phyloP scores from a whole-genome alignment of 2,797 vertebrate species.

The Manis pentadactyla region DNA sequence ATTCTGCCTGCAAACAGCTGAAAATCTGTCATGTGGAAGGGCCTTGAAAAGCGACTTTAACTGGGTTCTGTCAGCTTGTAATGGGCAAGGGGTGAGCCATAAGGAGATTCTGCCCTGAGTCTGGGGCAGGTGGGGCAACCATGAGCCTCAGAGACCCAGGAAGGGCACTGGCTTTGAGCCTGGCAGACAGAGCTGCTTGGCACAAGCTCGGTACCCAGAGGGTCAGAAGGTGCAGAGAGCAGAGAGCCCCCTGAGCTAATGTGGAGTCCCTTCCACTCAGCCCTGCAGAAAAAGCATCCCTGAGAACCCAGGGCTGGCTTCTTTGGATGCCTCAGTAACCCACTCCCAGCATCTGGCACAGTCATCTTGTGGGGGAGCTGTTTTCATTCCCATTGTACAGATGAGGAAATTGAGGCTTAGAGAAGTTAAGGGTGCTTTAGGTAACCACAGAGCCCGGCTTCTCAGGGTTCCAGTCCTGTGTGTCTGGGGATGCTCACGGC shows the following conservation, averaged over 20 bases:
- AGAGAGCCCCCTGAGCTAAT: too few relatives aligned
- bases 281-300: neutral
- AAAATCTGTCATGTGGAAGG: neutral
- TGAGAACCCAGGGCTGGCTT: neutral
- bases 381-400: neutral
- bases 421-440: neutral
- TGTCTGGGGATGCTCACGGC: neutral
- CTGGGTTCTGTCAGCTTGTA: neutral
- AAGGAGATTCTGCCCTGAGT: neutral
- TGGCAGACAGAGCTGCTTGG: neutral
- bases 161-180: neutral
- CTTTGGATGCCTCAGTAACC: neutral
- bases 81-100: neutral
- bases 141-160: neutral
- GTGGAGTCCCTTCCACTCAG: neutral
- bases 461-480: neutral
- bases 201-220: neutral
- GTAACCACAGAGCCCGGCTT: neutral
- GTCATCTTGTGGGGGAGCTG: neutral
- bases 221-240: neutral
- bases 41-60: neutral
- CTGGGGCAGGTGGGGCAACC: neutral
- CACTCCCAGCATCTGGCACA: neutral
- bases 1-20: too few relatives aligned
- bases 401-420: neutral